phyloP scores from a whole-genome alignment of 2,888 invertebrate genomes.

The Pammene fasciana region DNA sequence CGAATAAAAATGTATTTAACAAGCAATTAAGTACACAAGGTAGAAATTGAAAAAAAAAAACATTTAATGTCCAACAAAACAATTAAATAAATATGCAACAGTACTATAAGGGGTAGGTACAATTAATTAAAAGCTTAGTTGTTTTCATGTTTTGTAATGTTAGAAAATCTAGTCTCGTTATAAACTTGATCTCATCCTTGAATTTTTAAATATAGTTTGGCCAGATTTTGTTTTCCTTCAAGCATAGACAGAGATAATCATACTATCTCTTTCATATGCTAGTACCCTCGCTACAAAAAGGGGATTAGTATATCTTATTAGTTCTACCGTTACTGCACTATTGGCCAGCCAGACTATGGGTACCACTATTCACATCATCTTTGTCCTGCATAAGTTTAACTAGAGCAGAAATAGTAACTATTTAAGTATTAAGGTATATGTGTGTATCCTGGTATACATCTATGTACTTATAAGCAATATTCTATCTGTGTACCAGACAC shows the following conservation, averaged over 20 bases:
- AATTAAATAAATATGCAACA: background rate
- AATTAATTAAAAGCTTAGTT: background rate
- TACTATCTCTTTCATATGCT: too few relatives aligned
- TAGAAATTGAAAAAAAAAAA: background rate
- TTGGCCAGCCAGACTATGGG: too few relatives aligned
- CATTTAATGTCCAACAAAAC: background rate
- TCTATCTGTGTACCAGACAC: conserved; percentile 40
- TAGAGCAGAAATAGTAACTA: background rate
- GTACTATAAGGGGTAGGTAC: background rate
- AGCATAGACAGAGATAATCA: too few relatives aligned
- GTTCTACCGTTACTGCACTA: too few relatives aligned
- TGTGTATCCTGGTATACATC: background rate
- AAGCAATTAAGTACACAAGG: conserved; percentile 31
- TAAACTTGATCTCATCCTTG: background rate
- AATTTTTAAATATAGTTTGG: background rate
- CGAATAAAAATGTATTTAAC: conserved; percentile 38
- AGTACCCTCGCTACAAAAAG: too few relatives aligned
- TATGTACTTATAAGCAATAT: conserved; percentile 19
- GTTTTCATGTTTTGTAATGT: background rate
- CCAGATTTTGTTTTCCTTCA: too few relatives aligned
- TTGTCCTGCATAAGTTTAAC: background rate
- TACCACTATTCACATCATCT: background rate
- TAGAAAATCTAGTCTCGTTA: background rate
- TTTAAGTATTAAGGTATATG: background rate
- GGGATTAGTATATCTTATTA: too few relatives aligned